Percentiles rank a stretch among this genome's conserved stretches.
Evolutionary conservation across 2,113 vertebrate species (phyloP).

Genomic region (Agapornis roseicollis): DNA sequence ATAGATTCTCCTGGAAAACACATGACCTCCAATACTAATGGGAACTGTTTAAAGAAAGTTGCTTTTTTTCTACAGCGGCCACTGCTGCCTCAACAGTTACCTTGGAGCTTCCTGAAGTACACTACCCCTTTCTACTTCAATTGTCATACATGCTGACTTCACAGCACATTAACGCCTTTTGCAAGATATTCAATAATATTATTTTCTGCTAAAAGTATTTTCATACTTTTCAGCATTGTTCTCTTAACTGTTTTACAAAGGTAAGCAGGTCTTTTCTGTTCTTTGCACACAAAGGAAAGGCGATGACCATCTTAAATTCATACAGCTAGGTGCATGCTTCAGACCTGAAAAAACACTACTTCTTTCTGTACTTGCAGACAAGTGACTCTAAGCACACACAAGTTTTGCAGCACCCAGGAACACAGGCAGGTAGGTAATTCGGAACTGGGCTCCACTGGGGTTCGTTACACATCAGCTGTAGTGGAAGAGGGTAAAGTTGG

Average conservation of each 20-base stretch:
- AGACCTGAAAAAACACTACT: background rate
- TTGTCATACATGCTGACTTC: background rate
- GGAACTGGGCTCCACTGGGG: background rate
- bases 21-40: background rate
- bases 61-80: background rate
- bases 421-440: no score
- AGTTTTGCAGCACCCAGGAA: background rate
- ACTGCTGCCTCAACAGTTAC: background rate
- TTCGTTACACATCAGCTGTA: background rate
- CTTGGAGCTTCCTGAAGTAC: background rate
- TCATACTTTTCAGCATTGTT: background rate
- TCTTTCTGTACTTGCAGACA: background rate
- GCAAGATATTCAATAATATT: background rate
- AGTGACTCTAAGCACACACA: fast-evolving
- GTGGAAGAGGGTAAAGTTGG: background rate
- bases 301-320: background rate
- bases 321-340: background rate
- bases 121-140: background rate
- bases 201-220: background rate
- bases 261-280: background rate
- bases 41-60: background rate
- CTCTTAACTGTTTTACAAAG: background rate
- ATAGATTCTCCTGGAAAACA: background rate
- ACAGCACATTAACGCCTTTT: background rate
- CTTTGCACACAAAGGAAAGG: background rate